These are phyloP conservation scores for Anoplopoma fimbria DNA, from an alignment of 2,113 vertebrate species.

Conservation along the genomic window DNA sequence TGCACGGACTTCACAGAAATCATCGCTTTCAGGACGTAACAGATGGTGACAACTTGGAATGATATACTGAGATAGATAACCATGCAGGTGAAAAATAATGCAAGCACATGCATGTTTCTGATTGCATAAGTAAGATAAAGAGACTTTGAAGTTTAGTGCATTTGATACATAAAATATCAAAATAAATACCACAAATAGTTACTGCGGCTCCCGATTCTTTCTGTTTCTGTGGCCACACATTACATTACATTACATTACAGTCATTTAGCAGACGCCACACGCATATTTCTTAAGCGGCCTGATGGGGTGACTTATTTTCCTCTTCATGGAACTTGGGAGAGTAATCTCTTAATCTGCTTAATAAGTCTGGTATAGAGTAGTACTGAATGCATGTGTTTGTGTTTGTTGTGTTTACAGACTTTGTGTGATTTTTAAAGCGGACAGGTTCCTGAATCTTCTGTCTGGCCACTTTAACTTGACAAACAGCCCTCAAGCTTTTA, in stretches of 20 bases:
- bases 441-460: constrained; percentile 22
- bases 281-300: constrained; percentile 29
- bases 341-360: constrained; percentile 83
- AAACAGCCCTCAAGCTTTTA: background rate
- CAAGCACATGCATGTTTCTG: background rate
- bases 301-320: constrained; percentile 57
- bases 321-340: constrained; percentile 65
- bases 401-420: constrained; percentile 41
- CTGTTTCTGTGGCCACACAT: background rate
- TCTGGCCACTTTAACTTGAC: background rate
- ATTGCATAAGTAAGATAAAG: background rate
- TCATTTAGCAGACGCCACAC: too few species aligned
- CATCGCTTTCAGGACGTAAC: background rate
- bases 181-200: background rate
- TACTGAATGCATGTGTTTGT: constrained; percentile 5
- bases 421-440: background rate
- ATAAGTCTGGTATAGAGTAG: constrained; percentile 72
- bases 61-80: background rate
- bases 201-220: background rate
- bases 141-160: background rate
- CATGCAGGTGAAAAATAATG: background rate
- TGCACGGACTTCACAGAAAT: background rate
- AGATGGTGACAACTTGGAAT: background rate
- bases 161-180: background rate
- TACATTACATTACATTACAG: too few species aligned